These are phyloP conservation scores for Passer montanus DNA, from an alignment of 2,113 vertebrate species.

Conservation along the genomic window DNA sequence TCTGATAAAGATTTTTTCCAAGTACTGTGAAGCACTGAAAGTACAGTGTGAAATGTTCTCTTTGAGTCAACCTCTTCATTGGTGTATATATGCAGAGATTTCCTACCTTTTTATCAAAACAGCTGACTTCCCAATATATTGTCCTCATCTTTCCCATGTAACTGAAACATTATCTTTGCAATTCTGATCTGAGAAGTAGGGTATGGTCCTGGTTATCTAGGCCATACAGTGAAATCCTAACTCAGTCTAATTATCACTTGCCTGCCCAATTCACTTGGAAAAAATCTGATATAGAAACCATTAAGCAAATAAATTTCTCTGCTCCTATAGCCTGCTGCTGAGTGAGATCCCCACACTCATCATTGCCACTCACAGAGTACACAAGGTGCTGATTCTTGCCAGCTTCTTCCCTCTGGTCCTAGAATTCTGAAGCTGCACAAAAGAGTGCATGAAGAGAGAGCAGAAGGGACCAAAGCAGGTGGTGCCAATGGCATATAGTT, in stretches of 20 bases:
- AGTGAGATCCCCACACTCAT: background rate
- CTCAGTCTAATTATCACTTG: background rate
- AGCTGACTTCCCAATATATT: background rate
- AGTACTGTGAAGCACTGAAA: background rate
- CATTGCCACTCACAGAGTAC: background rate
- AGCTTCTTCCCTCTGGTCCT: background rate
- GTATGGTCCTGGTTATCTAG: background rate
- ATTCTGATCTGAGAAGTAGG: background rate
- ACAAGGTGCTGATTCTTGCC: background rate
- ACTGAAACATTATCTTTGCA: background rate
- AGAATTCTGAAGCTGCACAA: background rate
- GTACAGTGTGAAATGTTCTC: background rate
- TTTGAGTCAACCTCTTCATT: accelerated
- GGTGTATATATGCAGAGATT: background rate
- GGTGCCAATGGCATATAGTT: background rate
- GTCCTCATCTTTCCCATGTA: background rate
- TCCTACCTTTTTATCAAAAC: background rate
- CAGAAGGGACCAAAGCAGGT: background rate
- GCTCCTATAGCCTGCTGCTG: background rate
- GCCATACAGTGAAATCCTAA: background rate
- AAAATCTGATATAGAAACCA: background rate
- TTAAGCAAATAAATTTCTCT: background rate
- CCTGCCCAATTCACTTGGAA: background rate
- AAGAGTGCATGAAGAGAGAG: background rate
- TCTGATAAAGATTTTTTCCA: background rate